A percentile compares a stretch with the other conserved stretches of the same genome.
Conservation (phyloP, 1,140 invertebrate genomes). For the Antheraea mylitta region DNA sequence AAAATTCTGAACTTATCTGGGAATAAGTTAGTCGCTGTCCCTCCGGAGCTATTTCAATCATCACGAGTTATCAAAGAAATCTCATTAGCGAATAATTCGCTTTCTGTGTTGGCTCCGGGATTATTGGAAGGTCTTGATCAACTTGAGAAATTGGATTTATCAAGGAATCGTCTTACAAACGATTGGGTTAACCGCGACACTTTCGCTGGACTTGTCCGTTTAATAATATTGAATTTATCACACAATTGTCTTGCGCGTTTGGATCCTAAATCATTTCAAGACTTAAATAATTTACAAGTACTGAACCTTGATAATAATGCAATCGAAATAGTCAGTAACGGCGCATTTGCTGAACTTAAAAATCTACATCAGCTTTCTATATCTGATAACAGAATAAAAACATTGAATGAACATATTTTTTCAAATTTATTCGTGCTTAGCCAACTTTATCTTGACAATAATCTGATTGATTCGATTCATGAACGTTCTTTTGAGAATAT, state of each 20-base stretch:
- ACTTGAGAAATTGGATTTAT: slow-evolving; percentile 88
- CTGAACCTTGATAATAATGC: slow-evolving; percentile 88
- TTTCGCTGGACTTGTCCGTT: slow-evolving; percentile 85
- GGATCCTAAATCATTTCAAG: slow-evolving; percentile 87
- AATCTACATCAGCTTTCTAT: slow-evolving; percentile 88
- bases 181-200: slow-evolving; percentile 90
- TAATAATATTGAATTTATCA: slow-evolving; percentile 88
- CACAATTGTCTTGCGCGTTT: slow-evolving; percentile 86
- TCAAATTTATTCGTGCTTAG: slow-evolving; percentile 86
- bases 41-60: slow-evolving; percentile 87
- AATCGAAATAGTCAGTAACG: slow-evolving; percentile 86
- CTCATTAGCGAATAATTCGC: slow-evolving; percentile 89
- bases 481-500: slow-evolving; percentile 88
- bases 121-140: slow-evolving; percentile 88
- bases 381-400: slow-evolving; percentile 85
- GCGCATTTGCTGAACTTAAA: slow-evolving; percentile 86
- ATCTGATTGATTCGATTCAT: slow-evolving; percentile 84
- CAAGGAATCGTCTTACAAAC: slow-evolving; percentile 87
- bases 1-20: slow-evolving; percentile 87
- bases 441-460: slow-evolving; percentile 87
- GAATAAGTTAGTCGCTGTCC: slow-evolving; percentile 88
- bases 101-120: slow-evolving; percentile 88
- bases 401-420: slow-evolving; percentile 85
- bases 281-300: slow-evolving; percentile 87
- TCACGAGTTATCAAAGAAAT: slow-evolving; percentile 85